A percentile compares a stretch with the other conserved stretches of the same genome.
These are phyloP conservation scores for Loxodonta africana DNA, from an alignment of 2,113 vertebrate species.

Conservation along the genomic window DNA sequence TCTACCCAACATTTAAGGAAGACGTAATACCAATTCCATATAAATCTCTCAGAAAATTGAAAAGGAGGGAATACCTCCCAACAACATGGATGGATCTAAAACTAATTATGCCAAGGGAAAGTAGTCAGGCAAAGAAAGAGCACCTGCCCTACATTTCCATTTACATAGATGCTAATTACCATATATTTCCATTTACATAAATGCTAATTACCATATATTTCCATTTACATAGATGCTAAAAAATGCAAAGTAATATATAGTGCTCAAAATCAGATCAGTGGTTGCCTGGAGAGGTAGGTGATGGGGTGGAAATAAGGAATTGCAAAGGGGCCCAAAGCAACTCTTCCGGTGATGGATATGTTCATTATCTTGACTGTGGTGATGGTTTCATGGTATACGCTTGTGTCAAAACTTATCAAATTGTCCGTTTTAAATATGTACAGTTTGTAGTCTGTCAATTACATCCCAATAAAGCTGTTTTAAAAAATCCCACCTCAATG, in stretches of 20 bases:
- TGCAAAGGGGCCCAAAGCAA: neutral
- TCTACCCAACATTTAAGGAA: neutral
- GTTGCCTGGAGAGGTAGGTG: neutral
- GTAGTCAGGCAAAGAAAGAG: neutral
- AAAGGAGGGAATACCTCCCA: neutral
- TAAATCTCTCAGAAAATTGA: neutral
- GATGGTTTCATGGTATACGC: neutral
- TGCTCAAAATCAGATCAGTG: neutral
- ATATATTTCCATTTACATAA: neutral
- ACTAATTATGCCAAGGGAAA: neutral
- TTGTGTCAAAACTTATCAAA: neutral
- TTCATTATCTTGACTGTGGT: neutral
- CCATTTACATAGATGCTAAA: neutral
- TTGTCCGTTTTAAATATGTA: neutral
- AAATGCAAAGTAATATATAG: neutral
- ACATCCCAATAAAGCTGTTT: neutral
- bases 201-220: neutral
- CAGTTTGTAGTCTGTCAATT: too few relatives aligned
- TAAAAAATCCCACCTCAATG: neutral
- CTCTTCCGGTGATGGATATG: fast-evolving
- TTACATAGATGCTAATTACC: neutral
- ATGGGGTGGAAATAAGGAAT: neutral
- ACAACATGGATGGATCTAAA: neutral
- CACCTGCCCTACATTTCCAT: too few relatives aligned
- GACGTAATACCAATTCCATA: neutral